Conservation (phyloP, 2,888 invertebrate genomes). For the Tachina grossa region DNA sequence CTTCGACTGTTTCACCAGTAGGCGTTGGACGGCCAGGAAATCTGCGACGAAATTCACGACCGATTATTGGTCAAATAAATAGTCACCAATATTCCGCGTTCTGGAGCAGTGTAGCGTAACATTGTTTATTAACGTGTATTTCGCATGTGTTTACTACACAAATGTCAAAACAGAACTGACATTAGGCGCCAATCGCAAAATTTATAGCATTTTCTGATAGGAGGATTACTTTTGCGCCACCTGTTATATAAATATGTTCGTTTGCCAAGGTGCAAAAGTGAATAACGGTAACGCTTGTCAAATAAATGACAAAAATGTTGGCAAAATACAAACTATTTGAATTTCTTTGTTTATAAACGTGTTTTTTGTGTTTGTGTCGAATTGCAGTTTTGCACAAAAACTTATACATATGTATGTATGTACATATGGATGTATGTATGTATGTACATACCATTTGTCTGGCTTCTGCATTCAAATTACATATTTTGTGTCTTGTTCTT, state of each 20-base stretch:
- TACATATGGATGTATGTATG: not conserved
- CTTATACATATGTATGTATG: not conserved
- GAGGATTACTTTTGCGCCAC: too few species aligned
- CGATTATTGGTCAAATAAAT: too few species aligned
- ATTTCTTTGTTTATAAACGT: conserved; percentile 38
- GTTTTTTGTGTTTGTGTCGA: conserved; percentile 16
- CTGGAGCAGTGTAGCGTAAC: too few species aligned
- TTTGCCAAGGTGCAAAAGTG: conserved; percentile 11
- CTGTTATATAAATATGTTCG: not conserved
- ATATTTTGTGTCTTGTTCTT: not conserved
- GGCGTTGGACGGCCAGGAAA: too few species aligned
- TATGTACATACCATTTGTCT: conserved; percentile 44
- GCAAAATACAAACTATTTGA: conserved; percentile 45
- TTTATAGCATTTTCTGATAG: too few species aligned
- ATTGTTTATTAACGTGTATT: too few species aligned
- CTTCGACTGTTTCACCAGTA: too few species aligned
- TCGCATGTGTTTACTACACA: too few species aligned
- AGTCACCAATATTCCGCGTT: too few species aligned
- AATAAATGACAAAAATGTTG: conserved; percentile 43
- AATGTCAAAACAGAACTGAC: too few species aligned
- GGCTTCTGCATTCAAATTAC: conserved; percentile 58
- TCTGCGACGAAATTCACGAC: too few species aligned
- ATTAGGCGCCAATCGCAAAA: too few species aligned
- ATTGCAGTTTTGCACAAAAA: conserved; percentile 31
- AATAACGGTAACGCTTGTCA: conserved; percentile 26